Conservation (phyloP, 1,140 invertebrate genomes). For the Drosophila pseudoobscura region DNA sequence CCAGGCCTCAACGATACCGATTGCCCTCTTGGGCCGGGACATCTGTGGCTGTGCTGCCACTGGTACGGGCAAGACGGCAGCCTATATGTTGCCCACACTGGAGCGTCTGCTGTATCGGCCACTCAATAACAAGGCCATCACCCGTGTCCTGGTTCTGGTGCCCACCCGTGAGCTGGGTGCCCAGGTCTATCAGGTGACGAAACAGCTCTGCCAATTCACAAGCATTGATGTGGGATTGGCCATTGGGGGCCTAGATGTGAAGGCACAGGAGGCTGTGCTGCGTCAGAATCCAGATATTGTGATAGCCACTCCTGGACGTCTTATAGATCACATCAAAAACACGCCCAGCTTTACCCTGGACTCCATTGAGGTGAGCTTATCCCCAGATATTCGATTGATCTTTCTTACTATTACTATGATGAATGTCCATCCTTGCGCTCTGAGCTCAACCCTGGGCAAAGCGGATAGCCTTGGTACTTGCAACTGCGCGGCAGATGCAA, state of each 20-base stretch:
- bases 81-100: conserved; percentile 98
- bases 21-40: conserved; percentile 91
- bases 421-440: conserved; percentile 82
- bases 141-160: conserved; percentile 95
- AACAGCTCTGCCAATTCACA: conserved; percentile 95
- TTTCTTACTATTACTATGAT: conserved; percentile 47
- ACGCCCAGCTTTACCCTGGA: conserved; percentile 95
- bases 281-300: conserved; percentile 97
- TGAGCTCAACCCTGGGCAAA: conserved; percentile 45
- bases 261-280: conserved; percentile 94
- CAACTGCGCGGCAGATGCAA: conserved; percentile 55
- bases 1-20: conserved; percentile 96
- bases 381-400: neutral
- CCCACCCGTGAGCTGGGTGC: conserved; percentile 98
- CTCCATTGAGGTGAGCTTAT: conserved; percentile 92
- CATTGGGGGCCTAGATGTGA: conserved; percentile 97
- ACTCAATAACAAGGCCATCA: conserved; percentile 86
- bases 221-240: conserved; percentile 91
- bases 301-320: conserved; percentile 98
- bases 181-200: conserved; percentile 95
- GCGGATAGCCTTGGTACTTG: conserved; percentile 60
- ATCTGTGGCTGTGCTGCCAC: conserved; percentile 88
- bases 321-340: conserved; percentile 90
- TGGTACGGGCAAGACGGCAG: conserved; percentile 99
- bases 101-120: conserved; percentile 95